phyloP scores from a whole-genome alignment of 64 coral and sea anemone genomes.

The Montipora foliosa region DNA sequence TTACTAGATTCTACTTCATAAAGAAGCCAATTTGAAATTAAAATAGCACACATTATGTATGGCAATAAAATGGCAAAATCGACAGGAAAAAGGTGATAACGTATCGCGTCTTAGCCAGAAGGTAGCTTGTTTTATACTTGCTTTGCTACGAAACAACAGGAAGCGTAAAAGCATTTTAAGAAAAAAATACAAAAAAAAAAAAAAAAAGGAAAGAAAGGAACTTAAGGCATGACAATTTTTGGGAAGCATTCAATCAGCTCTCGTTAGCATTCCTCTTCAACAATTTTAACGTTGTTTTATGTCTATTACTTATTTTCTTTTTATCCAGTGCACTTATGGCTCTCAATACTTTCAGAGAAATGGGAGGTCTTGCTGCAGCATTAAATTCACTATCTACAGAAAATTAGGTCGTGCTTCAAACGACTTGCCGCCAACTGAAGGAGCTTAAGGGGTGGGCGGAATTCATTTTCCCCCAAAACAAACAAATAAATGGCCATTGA shows the following conservation, averaged over 20 bases:
- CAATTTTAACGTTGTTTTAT: no score
- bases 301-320: neutral
- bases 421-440: neutral
- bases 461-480: neutral
- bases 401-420: slow-evolving; percentile 12
- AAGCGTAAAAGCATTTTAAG: neutral
- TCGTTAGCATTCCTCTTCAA: no score
- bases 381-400: slow-evolving; percentile 6
- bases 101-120: neutral
- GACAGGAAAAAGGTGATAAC: neutral
- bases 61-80: neutral
- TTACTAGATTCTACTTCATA: no score
- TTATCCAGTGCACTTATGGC: neutral
- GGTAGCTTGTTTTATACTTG: neutral
- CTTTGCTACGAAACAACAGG: neutral
- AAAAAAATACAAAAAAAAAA: neutral
- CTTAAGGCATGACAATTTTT: no score
- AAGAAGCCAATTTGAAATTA: neutral
- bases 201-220: no score
- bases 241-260: no score
- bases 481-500: neutral
- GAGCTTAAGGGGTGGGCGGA: neutral
- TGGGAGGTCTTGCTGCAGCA: neutral
- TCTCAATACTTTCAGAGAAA: neutral
- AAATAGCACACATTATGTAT: neutral